Evolutionary conservation across 2,888 invertebrate species (phyloP).

Genomic region (Monoplex corrugatus): DNA sequence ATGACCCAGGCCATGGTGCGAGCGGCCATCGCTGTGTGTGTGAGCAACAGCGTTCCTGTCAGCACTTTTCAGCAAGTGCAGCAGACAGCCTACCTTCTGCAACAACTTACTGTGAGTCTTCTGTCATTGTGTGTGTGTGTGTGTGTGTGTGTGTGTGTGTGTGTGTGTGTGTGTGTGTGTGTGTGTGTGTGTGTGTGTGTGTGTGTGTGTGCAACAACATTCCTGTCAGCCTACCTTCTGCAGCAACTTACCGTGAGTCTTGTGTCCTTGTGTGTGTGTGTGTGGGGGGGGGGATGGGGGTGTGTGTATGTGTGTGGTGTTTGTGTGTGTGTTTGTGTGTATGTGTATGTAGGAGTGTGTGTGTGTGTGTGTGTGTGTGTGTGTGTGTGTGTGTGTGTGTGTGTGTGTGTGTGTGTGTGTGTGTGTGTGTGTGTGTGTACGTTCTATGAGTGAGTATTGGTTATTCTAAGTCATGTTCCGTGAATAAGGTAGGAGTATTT

Average conservation of each 20-base stretch:
- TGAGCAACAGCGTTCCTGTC: conserved; percentile 62
- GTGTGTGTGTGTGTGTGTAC: neutral
- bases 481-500: too few species aligned
- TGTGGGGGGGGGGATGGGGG: neutral
- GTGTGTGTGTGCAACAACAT: conserved; percentile 52
- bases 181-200: neutral
- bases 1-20: conserved; percentile 61
- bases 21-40: conserved; percentile 62
- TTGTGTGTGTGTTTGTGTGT: neutral
- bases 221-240: conserved; percentile 61
- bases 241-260: conserved; percentile 66
- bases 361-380: too few species aligned
- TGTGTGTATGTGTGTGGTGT: conserved; percentile 58
- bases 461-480: neutral
- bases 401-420: neutral
- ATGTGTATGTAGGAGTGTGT: neutral
- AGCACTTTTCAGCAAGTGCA: conserved; percentile 62
- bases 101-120: conserved; percentile 66
- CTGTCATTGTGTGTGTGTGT: neutral
- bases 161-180: too few species aligned
- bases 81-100: conserved; percentile 66
- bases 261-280: neutral
- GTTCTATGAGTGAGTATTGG: neutral
- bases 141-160: neutral
- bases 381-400: neutral